Base-by-base conservation (phyloP, 2,113 vertebrate genomes). In the Barbus barbus region DNA sequence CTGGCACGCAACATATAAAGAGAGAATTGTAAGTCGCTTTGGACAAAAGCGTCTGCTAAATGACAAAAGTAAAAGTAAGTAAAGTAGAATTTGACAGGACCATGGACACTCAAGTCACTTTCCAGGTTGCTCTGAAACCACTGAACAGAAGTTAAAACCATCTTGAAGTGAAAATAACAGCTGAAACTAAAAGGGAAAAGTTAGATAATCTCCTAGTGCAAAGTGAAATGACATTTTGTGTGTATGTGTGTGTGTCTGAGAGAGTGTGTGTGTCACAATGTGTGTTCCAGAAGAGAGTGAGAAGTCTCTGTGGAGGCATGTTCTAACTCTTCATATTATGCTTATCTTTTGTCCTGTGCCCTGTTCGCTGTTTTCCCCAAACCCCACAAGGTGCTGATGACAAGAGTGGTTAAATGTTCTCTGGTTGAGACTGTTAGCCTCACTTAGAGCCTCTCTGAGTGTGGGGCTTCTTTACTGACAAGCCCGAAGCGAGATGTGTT, bases 381-480 rank as follows among this genome's bases (percentile, higher is more conserved):
- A 72, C 82, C 77, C 72, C 63, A 67, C 63, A 84, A 78, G 81
- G 83, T 83, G 84, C 78, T 87, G 86, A 78, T 82, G 48, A 69
- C 75, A 84, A 84, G 86, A 79, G 63, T 41, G 76, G 78, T 67
- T 78, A 71, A 56, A 73, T 65, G 76, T 73, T 74, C 53, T 72
- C 71, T 74, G 24, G 36, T 71, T 41, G 53, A 38, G 81, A 83
- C 33, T 36, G 44, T 61, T 71, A 53, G 72, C 71, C 48, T 38
- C 60, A 61, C 16, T 76, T 46, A n/a, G 24, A 81, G 71, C 51
- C 53, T 84, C 73, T 41, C 78, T 81, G 77, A 78, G 67, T 26
- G 67, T 58, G 4, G 81, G 81, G n/a, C 69, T 51, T 71, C 48
- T 26, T 84, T 78, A 73, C 24, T 75, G 16, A 51, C 44, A 44